phyloP scores from a whole-genome alignment of 2,113 vertebrate genomes.

The Bufo gargarizans region DNA sequence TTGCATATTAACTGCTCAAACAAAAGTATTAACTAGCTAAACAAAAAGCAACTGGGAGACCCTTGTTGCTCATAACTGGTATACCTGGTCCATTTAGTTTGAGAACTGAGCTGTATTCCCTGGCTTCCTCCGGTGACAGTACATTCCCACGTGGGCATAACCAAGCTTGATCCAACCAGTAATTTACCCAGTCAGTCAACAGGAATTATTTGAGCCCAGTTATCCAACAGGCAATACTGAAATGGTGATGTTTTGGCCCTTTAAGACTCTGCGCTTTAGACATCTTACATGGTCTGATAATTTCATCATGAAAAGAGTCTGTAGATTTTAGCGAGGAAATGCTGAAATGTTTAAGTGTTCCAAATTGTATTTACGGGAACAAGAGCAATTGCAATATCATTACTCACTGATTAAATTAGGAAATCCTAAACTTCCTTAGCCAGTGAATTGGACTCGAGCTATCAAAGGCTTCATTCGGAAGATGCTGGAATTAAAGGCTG shows the following conservation, averaged over 20 bases:
- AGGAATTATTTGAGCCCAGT: too few relatives aligned
- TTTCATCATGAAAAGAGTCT: neutral
- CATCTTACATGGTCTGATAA: neutral
- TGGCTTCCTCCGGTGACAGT: too few relatives aligned
- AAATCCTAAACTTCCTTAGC: slow-evolving; percentile 9
- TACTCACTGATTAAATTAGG: slow-evolving; percentile 38
- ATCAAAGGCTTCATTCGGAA: neutral
- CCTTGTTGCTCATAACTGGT: too few relatives aligned
- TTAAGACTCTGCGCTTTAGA: neutral
- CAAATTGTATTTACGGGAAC: slow-evolving; percentile 19
- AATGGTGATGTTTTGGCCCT: neutral
- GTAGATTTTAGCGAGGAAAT: neutral
- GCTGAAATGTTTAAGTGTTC: neutral
- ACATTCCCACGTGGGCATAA: too few relatives aligned
- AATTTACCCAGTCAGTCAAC: too few relatives aligned
- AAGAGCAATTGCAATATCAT: slow-evolving; percentile 30
- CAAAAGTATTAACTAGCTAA: too few relatives aligned
- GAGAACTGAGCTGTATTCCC: too few relatives aligned
- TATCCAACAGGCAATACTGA: neutral
- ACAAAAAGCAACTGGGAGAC: too few relatives aligned
- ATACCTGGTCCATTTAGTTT: too few relatives aligned
- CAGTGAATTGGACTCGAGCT: neutral
- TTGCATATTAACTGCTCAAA: too few relatives aligned
- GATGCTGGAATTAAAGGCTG: neutral
- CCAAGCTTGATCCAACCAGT: too few relatives aligned